Conservation (phyloP, 2,113 vertebrate species). For the Chaetorhynchus papuensis region DNA sequence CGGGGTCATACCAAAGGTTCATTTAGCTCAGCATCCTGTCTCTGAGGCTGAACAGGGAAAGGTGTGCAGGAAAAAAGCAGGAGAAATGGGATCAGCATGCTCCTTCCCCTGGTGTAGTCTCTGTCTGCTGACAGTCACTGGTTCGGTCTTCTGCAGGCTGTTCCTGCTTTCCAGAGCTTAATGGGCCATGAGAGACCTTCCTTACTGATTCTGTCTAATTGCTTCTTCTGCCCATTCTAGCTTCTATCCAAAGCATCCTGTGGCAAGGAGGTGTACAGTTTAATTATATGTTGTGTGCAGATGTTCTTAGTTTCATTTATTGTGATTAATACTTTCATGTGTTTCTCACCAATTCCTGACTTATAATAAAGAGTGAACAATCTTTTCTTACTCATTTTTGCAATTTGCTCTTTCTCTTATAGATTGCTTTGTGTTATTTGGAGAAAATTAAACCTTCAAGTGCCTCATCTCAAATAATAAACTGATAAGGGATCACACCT, state of each 20-base stretch:
- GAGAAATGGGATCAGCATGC: background rate
- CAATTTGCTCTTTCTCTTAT: background rate
- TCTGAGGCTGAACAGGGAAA: background rate
- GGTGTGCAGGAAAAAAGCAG: background rate
- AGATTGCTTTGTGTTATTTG: background rate
- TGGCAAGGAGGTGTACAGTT: background rate
- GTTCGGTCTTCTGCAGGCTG: background rate
- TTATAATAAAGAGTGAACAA: background rate
- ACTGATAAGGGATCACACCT: background rate
- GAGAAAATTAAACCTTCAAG: background rate
- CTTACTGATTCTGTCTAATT: background rate
- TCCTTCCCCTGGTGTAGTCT: background rate
- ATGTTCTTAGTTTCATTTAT: background rate
- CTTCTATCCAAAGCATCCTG: background rate
- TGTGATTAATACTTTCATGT: background rate
- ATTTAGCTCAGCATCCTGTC: background rate
- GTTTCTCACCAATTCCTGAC: background rate
- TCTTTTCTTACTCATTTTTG: background rate
- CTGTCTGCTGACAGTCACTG: background rate
- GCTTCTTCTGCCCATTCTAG: background rate
- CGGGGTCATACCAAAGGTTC: background rate
- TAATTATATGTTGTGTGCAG: background rate
- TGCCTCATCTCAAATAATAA: background rate
- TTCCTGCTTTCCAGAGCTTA: background rate
- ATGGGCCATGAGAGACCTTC: background rate